Evolutionary conservation across 2,888 invertebrate species (phyloP), one percentile per base, ranked within the genome.

Genomic region (Maniola hyperantus): DNA sequence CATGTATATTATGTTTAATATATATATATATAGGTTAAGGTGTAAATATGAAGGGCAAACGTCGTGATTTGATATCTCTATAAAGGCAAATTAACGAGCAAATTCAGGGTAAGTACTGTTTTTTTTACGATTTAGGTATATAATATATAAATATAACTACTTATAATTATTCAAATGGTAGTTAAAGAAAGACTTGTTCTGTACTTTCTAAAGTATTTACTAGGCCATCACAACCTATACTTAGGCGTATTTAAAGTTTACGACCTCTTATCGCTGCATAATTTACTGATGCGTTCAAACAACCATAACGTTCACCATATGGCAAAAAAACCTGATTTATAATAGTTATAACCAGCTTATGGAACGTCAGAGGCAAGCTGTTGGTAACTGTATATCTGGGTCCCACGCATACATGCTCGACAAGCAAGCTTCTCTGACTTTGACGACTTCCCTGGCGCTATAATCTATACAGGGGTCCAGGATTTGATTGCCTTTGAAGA

Each of bases 291-390:
- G 18, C 55, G 36, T 55, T 33, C n/a, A 33, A 13, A 51, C 5
- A 5, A n/a, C 44, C 13, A 48, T 59, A 59, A 46, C 46, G 59
- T n/a, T 15, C 33, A n/a, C 60, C 60, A 60, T 60, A 60, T 60
- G 60, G 60, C 34, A 59, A 34, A 46, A 42, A 48, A 18, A 46
- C 46, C 15, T 46, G 46, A 46, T 46, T 46, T 7, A 15, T 15
- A 2, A 46, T 46, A 5, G 15, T 34, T 8, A n/a, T n/a, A 34
- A 8, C 44, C 59, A 59, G 44, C 13, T 46, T 44, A 46, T 33
- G 46, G 20, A 10, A 15, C 59, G 15, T 10, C 42, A 26, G 44
- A n/a, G 26, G 48, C 33, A 15, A 46, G 46, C 59, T 34, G 48
- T 34, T 1, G 8, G 34, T 55, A 55, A 15, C 55, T 6, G 51